Conservation (phyloP, 2,888 invertebrate species). For the Lasiommata megera region DNA sequence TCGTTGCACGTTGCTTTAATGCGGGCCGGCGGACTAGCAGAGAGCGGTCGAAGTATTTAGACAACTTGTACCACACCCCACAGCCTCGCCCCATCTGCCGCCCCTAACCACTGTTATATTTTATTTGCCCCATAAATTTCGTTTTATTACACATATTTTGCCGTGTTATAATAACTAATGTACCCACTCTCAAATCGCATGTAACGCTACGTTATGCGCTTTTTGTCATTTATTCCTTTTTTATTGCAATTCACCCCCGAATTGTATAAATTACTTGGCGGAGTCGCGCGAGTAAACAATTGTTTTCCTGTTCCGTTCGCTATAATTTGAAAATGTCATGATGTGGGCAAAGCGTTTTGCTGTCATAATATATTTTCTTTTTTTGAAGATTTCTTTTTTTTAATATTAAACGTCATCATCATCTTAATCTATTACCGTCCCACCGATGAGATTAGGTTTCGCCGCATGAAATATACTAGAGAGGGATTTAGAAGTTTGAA, state of each 20-base stretch:
- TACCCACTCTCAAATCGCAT: conserved; percentile 77
- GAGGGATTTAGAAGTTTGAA: no score
- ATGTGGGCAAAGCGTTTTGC: conserved; percentile 9
- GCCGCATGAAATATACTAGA: no score
- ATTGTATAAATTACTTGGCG: conserved; percentile 37
- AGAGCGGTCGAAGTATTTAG: neutral
- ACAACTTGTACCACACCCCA: conserved; percentile 35
- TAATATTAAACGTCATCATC: no score
- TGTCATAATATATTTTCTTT: neutral
- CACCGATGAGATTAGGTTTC: no score
- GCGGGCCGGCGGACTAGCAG: no score
- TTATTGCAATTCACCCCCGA: conserved; percentile 58
- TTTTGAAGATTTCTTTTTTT: neutral
- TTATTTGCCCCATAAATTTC: conserved; percentile 81
- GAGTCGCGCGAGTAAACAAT: conserved; percentile 21
- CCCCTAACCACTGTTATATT: conserved; percentile 80
- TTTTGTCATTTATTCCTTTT: conserved; percentile 70
- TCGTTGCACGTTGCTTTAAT: no score
- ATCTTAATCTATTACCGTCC: no score
- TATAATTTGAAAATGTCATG: conserved; percentile 24
- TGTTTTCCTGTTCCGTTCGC: conserved; percentile 20
- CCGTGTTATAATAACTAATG: conserved; percentile 83
- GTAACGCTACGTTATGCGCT: conserved; percentile 73
- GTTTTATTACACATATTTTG: conserved; percentile 83
- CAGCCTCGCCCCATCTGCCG: conserved; percentile 74